Evolutionary conservation across 2,888 invertebrate species (phyloP).

Genomic region (Syrista parreyssii): DNA sequence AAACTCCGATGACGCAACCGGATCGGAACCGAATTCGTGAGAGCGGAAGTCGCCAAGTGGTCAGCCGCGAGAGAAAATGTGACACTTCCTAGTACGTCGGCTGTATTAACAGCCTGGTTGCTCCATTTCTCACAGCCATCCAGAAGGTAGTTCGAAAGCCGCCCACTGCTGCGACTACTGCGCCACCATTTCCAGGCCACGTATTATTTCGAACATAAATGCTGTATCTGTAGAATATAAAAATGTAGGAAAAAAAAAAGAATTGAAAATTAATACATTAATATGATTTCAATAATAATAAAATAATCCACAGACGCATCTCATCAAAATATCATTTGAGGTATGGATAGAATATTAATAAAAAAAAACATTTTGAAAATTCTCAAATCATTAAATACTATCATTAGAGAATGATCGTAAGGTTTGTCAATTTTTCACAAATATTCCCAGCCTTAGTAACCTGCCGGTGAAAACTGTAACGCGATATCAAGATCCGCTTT

Average conservation of each 20-base stretch:
- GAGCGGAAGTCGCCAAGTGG: not conserved
- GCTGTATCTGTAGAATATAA: not conserved
- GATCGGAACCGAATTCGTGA: not conserved
- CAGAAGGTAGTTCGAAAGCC: not conserved
- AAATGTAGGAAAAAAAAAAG: not conserved
- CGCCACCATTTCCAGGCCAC: not conserved
- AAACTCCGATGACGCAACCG: not conserved
- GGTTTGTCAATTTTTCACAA: not conserved
- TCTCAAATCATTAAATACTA: not conserved
- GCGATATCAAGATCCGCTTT: conserved; percentile 42
- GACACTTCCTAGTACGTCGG: not conserved
- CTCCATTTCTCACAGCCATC: not conserved
- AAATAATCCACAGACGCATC: too few species aligned
- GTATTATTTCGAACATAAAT: not conserved
- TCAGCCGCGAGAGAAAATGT: not conserved
- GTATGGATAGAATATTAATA: not conserved
- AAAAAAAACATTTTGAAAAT: not conserved
- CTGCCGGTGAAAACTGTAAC: conserved; percentile 37
- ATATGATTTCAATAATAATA: not conserved
- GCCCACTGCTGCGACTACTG: not conserved
- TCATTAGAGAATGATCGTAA: not conserved
- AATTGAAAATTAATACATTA: not conserved
- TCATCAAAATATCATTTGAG: not conserved
- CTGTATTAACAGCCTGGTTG: not conserved
- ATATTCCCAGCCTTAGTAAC: not conserved